phyloP scores from a whole-genome alignment of 2,797 vertebrate genomes.

The Sylvia borin region DNA sequence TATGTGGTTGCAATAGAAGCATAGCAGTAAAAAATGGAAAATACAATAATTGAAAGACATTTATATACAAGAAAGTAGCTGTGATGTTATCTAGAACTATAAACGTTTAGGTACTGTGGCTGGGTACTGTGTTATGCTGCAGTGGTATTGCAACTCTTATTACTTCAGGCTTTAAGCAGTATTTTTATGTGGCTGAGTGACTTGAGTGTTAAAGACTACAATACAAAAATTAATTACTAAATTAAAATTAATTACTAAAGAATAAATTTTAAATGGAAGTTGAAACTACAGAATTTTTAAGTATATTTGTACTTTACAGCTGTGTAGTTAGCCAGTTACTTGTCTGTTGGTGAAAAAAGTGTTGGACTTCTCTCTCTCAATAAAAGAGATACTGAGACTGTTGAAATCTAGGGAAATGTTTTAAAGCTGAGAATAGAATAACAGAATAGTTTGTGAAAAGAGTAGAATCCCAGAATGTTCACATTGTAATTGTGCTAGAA shows the following conservation, averaged over 20 bases:
- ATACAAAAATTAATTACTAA: not conserved
- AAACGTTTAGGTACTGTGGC: not conserved
- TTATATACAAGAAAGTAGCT: not conserved
- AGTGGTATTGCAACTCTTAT: not conserved
- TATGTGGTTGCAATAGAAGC: not conserved
- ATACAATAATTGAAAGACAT: not conserved
- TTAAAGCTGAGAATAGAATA: not conserved
- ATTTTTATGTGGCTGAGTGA: not conserved
- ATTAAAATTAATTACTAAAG: not conserved
- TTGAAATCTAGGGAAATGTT: not conserved
- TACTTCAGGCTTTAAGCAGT: not conserved
- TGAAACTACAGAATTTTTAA: not conserved
- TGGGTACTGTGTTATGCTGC: not conserved
- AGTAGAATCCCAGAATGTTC: not conserved
- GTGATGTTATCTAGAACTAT: not conserved
- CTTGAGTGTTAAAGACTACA: not conserved
- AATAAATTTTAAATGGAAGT: not conserved
- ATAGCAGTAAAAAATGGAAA: not conserved
- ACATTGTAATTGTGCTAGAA: not conserved
- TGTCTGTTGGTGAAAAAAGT: not conserved
- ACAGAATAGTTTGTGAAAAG: not conserved
- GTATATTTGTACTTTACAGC: not conserved
- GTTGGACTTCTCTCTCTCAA: not conserved
- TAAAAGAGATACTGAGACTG: not conserved
- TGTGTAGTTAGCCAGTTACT: not conserved